Evolutionary conservation across 2,888 invertebrate genomes (phyloP).

Genomic region (Lepetodrilus schrolli): DNA sequence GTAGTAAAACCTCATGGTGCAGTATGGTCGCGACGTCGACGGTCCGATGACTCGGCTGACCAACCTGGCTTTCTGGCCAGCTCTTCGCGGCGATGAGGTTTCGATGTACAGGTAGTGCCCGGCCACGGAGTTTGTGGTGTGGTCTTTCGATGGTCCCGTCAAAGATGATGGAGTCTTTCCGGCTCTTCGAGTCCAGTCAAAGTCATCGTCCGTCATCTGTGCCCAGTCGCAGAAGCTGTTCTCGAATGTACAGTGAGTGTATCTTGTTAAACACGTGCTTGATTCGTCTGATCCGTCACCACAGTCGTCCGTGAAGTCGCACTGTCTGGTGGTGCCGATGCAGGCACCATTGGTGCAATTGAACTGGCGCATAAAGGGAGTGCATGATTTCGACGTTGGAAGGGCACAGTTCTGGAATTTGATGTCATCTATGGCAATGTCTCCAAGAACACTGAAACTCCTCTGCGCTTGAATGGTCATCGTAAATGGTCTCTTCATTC

Average conservation of each 20-base stretch:
- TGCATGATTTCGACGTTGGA: conserved; percentile 51
- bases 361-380: conserved; percentile 40
- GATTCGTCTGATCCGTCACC: conserved; percentile 69
- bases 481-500: conserved; percentile 52
- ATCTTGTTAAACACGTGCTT: conserved; percentile 40
- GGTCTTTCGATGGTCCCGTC: conserved; percentile 71
- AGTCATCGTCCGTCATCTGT: conserved; percentile 68
- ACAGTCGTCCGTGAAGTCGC: conserved; percentile 71
- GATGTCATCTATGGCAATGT: conserved; percentile 68
- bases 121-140: conserved; percentile 59
- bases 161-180: conserved; percentile 58
- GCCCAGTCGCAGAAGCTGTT: conserved; percentile 57
- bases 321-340: conserved; percentile 48
- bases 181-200: conserved; percentile 68
- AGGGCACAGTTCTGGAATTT: conserved; percentile 59
- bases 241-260: conserved; percentile 64
- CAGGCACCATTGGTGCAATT: conserved; percentile 55
- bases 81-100: conserved; percentile 53
- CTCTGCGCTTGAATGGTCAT: conserved; percentile 54
- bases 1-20: conserved; percentile 66
- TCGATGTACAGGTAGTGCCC: conserved; percentile 69
- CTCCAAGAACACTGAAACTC: conserved; percentile 53
- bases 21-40: conserved; percentile 43
- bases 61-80: conserved; percentile 70
- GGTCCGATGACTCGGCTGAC: conserved; percentile 52